Base-by-base conservation (phyloP, 2,113 vertebrate species). In the Lophochroa leadbeateri region DNA sequence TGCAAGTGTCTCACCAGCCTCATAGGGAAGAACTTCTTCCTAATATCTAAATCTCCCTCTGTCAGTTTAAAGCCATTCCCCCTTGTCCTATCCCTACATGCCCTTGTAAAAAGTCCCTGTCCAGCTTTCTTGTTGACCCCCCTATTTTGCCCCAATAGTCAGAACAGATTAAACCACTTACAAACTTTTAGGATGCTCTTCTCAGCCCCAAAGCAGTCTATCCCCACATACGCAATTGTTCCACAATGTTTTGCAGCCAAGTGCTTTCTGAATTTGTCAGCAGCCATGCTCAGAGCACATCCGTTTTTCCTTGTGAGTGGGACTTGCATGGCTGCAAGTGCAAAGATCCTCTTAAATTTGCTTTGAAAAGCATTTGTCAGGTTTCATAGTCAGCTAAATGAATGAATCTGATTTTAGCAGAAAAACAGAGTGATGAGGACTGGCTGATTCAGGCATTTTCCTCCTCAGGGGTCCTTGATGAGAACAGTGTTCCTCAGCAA, bases 1-100 rank as follows among this genome's bases (percentile, higher is more conserved):
- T 0, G 3, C 64, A 55, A 75, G 41, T 0, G 0, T 21, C 46
- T 69, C 29, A 13, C 6, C 37, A 21, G 4, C 33, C 37, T 50
- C 53, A 4, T 11, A 70, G 35, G 1, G 23, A 78, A 3, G 5
- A 77, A 63, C 69, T 64, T n/a, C 70, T 69, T 55, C 71, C 71
- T 57, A 64, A 4, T 5, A 2, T 37, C 72, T 43, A 4, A 9
- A 37, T 33, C 74, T 58, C 35, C 23, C 74, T 72, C 58, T 46
- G 74, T 28, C 74, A 72, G 1, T 79, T 33, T 43, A 47, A 25
- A 57, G 31, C 33, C 67, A 67, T 46, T 60, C 33, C 65, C 23
- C 71, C n/a, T 17, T 9, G 1, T 72, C n/a, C 60, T 60, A 29
- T 13, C 33, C 0, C 67, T 68, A 27, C 31, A 35, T 58, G 2